Evolutionary conservation across 1,140 invertebrate species (phyloP).

Genomic region (Whitmania pigra): DNA sequence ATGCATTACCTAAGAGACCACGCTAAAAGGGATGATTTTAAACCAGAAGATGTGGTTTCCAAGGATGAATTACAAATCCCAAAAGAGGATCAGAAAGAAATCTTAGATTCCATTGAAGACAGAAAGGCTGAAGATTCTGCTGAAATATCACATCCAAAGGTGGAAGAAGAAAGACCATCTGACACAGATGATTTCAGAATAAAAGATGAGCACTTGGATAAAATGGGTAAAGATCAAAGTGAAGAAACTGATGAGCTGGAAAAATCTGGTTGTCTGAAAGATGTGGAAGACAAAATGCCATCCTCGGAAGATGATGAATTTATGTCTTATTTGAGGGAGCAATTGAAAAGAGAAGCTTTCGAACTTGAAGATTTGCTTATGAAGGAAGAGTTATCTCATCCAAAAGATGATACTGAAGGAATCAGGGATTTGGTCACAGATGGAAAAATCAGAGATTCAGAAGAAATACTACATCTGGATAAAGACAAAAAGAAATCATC

Average conservation of each 20-base stretch:
- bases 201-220: neutral
- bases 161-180: neutral
- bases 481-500: no score
- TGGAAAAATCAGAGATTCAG: no score
- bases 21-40: no score
- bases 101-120: no score
- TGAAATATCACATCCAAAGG: neutral
- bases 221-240: neutral
- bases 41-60: no score
- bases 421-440: neutral
- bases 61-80: no score
- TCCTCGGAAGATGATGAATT: neutral
- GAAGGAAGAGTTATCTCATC: neutral
- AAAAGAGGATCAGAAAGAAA: no score
- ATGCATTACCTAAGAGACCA: no score
- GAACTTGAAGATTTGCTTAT: neutral
- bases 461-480: no score
- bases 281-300: neutral
- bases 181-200: neutral
- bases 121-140: neutral
- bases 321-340: no score
- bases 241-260: neutral
- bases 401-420: neutral
- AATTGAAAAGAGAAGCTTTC: neutral
- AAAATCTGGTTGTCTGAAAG: neutral